Evolutionary conservation across 1,140 invertebrate species (phyloP).

Genomic region (Homalodisca vitripennis): DNA sequence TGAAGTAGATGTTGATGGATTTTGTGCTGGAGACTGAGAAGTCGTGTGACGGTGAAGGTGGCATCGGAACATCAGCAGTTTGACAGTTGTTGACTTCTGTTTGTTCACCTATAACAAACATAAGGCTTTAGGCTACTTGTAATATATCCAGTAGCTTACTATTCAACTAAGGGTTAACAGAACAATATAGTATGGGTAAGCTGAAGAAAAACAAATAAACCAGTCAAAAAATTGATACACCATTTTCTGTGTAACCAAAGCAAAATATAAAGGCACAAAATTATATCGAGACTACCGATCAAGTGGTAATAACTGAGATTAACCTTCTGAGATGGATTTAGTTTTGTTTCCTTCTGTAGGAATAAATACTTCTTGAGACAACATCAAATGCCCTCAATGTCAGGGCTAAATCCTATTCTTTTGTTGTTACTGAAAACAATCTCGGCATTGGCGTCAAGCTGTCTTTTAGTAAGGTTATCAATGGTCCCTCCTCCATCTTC

Average conservation of each 20-base stretch:
- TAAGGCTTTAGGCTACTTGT: too few relatives aligned
- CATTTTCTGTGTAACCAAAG: not conserved
- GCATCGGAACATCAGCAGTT: not conserved
- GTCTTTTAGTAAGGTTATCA: slow-evolving; percentile 37
- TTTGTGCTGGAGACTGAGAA: too few relatives aligned
- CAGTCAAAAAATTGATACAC: not conserved
- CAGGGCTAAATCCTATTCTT: slow-evolving; percentile 15
- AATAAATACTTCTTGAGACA: too few relatives aligned
- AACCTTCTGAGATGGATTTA: not conserved
- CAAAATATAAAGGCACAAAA: not conserved
- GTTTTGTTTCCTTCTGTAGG: too few relatives aligned
- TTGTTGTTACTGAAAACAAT: slow-evolving; percentile 31
- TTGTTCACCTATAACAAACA: not conserved
- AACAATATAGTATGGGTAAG: not conserved
- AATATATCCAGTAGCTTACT: too few relatives aligned
- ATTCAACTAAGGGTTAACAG: too few relatives aligned
- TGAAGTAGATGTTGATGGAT: too few relatives aligned
- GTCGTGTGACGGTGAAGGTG: not conserved
- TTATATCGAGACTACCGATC: not conserved
- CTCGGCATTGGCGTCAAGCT: slow-evolving; percentile 35
- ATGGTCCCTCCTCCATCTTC: too few relatives aligned
- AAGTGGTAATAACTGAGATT: not conserved
- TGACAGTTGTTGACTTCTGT: not conserved
- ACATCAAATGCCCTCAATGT: slow-evolving; percentile 25
- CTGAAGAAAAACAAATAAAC: not conserved